Evolutionary conservation across 2,797 vertebrate genomes (phyloP).

Genomic region (Pseudochromis fuscus): DNA sequence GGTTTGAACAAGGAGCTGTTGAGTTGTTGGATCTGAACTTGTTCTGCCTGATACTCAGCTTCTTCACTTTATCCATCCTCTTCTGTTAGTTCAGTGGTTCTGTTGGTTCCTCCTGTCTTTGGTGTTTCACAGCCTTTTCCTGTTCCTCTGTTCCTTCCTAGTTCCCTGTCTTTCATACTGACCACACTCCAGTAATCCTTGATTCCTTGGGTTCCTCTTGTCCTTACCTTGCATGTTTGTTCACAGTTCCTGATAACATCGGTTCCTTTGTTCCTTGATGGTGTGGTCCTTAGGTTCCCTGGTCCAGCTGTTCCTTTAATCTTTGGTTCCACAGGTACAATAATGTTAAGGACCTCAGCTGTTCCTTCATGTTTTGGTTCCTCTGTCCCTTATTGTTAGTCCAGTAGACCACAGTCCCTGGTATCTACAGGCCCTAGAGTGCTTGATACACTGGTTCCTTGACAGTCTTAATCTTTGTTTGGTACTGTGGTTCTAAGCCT

Average conservation of each 20-base stretch:
- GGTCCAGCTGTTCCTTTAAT: no score
- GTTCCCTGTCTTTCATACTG: neutral
- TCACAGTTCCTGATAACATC: neutral
- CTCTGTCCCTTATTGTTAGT: no score
- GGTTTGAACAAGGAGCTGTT: neutral
- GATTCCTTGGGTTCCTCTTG: neutral
- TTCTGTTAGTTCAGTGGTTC: neutral
- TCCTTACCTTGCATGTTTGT: neutral
- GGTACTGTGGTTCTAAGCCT: no score
- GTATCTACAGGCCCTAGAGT: no score
- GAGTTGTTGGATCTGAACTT: neutral
- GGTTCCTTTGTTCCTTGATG: neutral
- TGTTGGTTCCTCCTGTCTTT: constrained; percentile 9
- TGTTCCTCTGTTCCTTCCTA: neutral
- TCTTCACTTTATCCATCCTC: neutral
- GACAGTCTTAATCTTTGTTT: no score
- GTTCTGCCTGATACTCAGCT: neutral
- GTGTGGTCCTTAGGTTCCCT: neutral
- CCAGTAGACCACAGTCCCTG: no score
- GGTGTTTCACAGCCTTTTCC: neutral
- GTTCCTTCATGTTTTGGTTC: no score
- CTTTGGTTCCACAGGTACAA: no score
- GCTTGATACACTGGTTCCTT: no score
- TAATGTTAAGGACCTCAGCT: no score
- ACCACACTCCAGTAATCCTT: no score